Conservation (phyloP, 2,888 invertebrate genomes). For the Xylota sylvarum region DNA sequence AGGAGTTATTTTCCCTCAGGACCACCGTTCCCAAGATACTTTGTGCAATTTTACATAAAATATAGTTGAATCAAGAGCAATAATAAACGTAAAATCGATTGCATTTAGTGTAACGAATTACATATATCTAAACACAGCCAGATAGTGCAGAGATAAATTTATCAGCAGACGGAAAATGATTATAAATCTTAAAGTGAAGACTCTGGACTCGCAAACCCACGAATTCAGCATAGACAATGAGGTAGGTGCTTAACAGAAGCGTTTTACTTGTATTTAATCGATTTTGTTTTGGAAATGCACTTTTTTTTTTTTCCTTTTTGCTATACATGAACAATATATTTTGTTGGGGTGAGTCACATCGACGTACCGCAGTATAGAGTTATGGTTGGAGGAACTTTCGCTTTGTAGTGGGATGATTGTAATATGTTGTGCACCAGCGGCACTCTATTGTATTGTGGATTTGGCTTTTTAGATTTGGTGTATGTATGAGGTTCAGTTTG, state of each 20-base stretch:
- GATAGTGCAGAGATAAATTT: conserved; percentile 16
- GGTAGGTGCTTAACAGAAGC: conserved; percentile 87
- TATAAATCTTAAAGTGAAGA: conserved; percentile 94
- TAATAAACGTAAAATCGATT: conserved; percentile 16
- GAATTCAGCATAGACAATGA: conserved; percentile 92
- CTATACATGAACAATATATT: conserved; percentile 10
- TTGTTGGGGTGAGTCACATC: conserved; percentile 62
- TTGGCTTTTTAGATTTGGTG: conserved; percentile 13
- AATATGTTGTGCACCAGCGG: background rate
- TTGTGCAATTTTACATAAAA: conserved; percentile 13
- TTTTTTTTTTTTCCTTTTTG: conserved; percentile 37
- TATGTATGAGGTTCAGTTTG: background rate
- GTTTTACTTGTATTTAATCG: conserved; percentile 54
- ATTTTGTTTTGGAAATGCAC: conserved; percentile 51
- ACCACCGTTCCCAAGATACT: conserved; percentile 7
- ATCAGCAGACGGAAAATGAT: conserved; percentile 81
- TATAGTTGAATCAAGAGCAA: conserved; percentile 3
- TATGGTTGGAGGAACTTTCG: conserved; percentile 26
- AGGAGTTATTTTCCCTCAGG: conserved; percentile 38
- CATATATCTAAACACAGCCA: background rate
- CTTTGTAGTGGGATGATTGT: conserved; percentile 7
- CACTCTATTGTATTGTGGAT: background rate
- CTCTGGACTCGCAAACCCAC: conserved; percentile 94
- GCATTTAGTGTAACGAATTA: conserved; percentile 16
- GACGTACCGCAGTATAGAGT: conserved; percentile 6